Conservation (phyloP, 2,888 invertebrate genomes). For the Fragum fragum region DNA sequence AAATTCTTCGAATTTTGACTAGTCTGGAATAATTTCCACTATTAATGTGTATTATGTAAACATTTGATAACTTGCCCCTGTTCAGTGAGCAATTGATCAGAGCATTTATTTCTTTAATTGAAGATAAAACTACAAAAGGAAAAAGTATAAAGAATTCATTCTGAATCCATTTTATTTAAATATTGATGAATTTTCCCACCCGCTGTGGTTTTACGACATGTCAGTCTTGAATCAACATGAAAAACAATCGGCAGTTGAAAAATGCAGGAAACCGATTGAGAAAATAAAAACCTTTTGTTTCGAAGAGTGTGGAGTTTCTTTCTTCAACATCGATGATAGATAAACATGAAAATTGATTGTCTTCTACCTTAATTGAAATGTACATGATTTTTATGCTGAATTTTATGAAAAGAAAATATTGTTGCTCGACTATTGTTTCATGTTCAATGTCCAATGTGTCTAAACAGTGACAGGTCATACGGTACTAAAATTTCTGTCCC, state of each 20-base stretch:
- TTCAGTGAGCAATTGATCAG: no score
- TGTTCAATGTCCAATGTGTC: conserved; percentile 27
- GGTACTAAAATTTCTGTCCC: conserved; percentile 43
- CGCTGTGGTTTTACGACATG: conserved; percentile 4
- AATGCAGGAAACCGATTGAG: neutral
- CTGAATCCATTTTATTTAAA: conserved; percentile 10
- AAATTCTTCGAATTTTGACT: no score
- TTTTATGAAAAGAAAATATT: conserved; percentile 33
- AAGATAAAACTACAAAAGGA: no score
- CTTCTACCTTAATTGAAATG: conserved; percentile 32
- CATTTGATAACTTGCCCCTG: no score
- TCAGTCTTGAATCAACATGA: neutral
- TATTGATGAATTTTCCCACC: conserved; percentile 4
- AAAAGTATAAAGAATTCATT: conserved; percentile 8
- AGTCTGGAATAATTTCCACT: no score
- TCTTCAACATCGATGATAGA: neutral
- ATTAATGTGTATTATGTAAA: no score
- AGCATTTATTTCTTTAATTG: no score
- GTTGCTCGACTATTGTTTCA: conserved; percentile 25
- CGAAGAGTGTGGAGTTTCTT: neutral
- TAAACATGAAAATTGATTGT: conserved; percentile 15
- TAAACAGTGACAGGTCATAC: conserved; percentile 34
- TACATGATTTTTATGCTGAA: conserved; percentile 10
- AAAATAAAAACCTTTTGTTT: conserved; percentile 8
- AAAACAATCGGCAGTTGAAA: neutral